Percentiles rank a stretch among this genome's conserved stretches.
Evolutionary conservation across 53 echinoderm and acorn worm genomes (phyloP).

Genomic region (Paracentrotus lividus): DNA sequence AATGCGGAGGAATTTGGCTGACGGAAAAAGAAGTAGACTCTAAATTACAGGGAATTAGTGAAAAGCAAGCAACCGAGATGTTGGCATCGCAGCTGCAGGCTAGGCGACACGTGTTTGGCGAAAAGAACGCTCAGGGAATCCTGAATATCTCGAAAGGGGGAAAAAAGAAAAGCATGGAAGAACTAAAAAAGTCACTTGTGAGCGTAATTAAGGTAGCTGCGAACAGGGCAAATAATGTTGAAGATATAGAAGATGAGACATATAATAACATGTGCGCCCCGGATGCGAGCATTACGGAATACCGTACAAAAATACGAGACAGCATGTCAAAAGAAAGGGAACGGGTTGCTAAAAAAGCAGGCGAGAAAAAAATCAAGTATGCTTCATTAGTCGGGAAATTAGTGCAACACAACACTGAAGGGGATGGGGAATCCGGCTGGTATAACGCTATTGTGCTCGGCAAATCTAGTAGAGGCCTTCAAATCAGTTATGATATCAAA

Average conservation of each 20-base stretch:
- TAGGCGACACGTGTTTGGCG: not conserved
- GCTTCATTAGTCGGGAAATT: slow-evolving; percentile 34
- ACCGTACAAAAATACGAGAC: not conserved
- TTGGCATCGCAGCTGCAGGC: not conserved
- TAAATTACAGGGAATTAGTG: not conserved
- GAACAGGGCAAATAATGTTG: not conserved
- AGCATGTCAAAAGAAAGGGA: slow-evolving; percentile 10
- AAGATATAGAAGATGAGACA: not conserved
- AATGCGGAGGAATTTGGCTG: slow-evolving; percentile 56
- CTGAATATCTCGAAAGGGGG: not conserved
- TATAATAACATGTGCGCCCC: not conserved
- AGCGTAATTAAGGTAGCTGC: not conserved
- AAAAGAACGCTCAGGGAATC: slow-evolving; percentile 14
- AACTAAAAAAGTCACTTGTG: not conserved
- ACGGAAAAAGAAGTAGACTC: slow-evolving; percentile 21
- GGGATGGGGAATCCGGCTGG: not conserved
- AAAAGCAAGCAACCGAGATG: not conserved
- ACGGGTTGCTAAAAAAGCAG: not conserved
- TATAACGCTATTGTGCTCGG: not conserved
- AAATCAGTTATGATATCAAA: not conserved
- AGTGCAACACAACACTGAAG: slow-evolving; percentile 19
- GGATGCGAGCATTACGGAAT: not conserved
- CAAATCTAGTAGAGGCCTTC: slow-evolving; percentile 6
- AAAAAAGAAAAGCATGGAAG: not conserved
- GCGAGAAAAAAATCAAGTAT: not conserved